Percentiles rank a stretch among this genome's conserved stretches.
phyloP scores from a whole-genome alignment of 1,140 invertebrate genomes.

The Octopus sinensis region DNA sequence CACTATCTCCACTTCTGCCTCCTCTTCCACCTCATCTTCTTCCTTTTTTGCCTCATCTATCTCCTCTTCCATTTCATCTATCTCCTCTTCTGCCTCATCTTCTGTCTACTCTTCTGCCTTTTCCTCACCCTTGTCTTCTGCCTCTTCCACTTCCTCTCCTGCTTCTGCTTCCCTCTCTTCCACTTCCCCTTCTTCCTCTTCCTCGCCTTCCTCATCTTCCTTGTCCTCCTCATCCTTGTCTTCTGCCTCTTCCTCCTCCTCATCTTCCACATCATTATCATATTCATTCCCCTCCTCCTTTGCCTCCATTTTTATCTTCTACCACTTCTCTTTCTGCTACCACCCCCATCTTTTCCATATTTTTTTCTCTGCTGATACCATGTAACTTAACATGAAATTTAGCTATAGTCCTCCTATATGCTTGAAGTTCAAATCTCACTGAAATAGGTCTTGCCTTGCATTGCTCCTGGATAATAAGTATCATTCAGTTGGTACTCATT shows the following conservation, averaged over 20 bases:
- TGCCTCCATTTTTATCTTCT: background rate
- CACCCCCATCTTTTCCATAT: background rate
- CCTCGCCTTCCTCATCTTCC: background rate
- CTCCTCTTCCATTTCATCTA: no score
- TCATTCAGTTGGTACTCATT: no score
- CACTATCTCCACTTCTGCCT: no score
- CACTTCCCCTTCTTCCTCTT: background rate
- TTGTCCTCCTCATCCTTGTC: background rate
- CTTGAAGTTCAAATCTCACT: no score
- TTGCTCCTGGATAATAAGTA: no score
- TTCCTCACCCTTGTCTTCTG: background rate
- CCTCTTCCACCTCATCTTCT: no score
- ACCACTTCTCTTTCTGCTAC: background rate
- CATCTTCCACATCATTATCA: background rate
- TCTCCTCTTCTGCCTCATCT: background rate
- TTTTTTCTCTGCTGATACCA: background rate
- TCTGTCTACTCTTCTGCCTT: background rate
- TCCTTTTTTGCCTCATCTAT: no score
- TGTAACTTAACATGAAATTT: no score
- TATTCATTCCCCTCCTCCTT: background rate
- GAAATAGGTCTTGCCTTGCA: no score
- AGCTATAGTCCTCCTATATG: no score
- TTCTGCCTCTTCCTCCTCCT: background rate
- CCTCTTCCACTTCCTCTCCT: background rate
- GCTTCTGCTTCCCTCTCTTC: background rate